Evolutionary conservation across 1,140 invertebrate species (phyloP), one percentile per base, ranked within the genome.

Genomic region (Saccostrea echinata): DNA sequence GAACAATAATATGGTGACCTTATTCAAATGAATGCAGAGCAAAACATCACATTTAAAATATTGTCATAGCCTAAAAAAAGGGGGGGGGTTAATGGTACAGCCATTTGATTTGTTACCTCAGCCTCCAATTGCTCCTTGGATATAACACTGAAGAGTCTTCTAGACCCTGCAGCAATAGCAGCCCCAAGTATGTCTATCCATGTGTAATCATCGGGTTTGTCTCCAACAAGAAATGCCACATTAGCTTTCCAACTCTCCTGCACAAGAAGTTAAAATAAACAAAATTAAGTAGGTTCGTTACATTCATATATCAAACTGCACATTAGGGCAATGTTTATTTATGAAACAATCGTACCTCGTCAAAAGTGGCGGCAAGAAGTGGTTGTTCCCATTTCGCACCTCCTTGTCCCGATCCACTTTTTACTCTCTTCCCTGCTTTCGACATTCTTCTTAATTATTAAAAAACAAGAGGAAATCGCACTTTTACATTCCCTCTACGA

Each of bases 231-330:
- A 88, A 94, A 92, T 57, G 91, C 88, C 24, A 94, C 90, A 86
- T 91, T 93, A 21, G 92, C 89, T 86, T 92, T 94, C 94, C 94
- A 95, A 80, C 90, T 92, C 61, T 94, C 92, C 94, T 95, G 84
- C 71, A 90, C 87, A 86, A 51, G 86, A 88, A 88, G 85, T 81
- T 24, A 52, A 24, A 33, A 53, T 9, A 53, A 83, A 51, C 2
- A 52, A 13, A 18, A 51, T 21, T 27, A 80, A 35, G 13, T 81
- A 33, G 57, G 16, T 6, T 64, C 24, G 21, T 64, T 24, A 9
- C 24, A 43, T 43, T 43, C 1, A 43, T 0, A 43, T 3, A 21
- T n/a, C 55, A 61, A 61, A 18, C 53, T 8, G 21, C 55, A 21
- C 16, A n/a, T 6, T 6, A 21, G 18, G 6, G 55, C 55, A 30